These are phyloP conservation scores for Cliona cf. orientalis DNA, from an alignment of 37 sponge, comb jelly and placozoan genomes.

Conservation along the genomic window DNA sequence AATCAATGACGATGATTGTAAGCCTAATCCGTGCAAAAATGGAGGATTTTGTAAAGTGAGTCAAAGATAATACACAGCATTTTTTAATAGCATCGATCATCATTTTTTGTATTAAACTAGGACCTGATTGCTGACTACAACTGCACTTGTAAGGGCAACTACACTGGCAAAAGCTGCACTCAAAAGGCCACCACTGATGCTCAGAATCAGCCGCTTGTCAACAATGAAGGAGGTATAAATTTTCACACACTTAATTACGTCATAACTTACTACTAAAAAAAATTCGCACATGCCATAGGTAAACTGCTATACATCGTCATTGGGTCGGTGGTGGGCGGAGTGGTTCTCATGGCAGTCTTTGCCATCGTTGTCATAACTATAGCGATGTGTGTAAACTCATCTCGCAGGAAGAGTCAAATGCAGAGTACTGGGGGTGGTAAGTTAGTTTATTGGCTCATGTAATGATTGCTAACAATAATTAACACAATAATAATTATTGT, in stretches of 20 bases:
- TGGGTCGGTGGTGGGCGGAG: not conserved
- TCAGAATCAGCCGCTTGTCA: no score
- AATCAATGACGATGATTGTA: conserved; percentile 13
- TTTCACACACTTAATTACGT: no score
- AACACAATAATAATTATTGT: not conserved
- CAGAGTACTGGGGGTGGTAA: not conserved
- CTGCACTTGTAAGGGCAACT: conserved; percentile 7
- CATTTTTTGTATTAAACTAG: not conserved
- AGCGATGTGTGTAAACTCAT: not conserved
- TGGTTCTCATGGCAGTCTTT: not conserved
- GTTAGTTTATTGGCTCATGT: not conserved
- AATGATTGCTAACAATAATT: not conserved
- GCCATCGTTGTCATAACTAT: not conserved
- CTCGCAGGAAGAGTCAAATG: not conserved
- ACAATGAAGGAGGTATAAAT: no score
- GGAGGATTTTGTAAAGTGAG: conserved; percentile 31
- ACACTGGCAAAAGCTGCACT: conserved; percentile 33
- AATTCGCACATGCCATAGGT: no score
- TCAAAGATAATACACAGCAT: not conserved
- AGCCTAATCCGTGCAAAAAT: conserved; percentile 12
- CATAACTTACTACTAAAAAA: no score
- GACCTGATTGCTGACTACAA: conserved; percentile 8
- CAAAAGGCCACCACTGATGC: no score
- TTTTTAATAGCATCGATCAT: not conserved
- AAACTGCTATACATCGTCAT: not conserved